These are phyloP conservation scores for Argopecten irradians DNA, from an alignment of 1,140 invertebrate species.

Conservation along the genomic window DNA sequence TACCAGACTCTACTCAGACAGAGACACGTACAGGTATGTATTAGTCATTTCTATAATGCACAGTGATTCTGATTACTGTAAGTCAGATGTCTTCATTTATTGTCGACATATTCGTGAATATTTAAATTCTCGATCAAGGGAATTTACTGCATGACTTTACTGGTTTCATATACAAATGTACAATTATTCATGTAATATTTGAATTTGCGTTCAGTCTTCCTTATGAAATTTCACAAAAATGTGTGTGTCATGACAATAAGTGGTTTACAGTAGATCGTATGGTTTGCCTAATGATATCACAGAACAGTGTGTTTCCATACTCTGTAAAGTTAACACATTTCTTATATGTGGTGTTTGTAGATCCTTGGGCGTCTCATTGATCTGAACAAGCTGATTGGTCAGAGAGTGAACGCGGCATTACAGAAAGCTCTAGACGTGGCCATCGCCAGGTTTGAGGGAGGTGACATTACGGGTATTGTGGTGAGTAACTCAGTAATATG, in stretches of 20 bases:
- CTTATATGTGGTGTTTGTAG: conserved; percentile 81
- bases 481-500: conserved; percentile 81
- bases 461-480: conserved; percentile 97
- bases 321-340: no score
- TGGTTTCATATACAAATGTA: no score
- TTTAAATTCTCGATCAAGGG: no score
- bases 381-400: conserved; percentile 96
- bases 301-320: no score
- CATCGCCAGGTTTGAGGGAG: conserved; percentile 95
- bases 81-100: not conserved
- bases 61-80: not conserved
- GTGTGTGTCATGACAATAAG: no score
- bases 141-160: no score
- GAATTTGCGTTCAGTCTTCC: no score
- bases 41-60: not conserved
- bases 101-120: no score
- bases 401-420: conserved; percentile 96
- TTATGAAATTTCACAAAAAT: no score
- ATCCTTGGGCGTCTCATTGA: conserved; percentile 97
- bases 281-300: no score
- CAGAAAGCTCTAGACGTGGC: conserved; percentile 96
- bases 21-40: conserved; percentile 86
- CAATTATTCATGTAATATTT: no score
- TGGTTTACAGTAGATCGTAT: no score
- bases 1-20: conserved; percentile 98